Conservation (phyloP, 2,888 invertebrate species). For the Amiota communis region DNA sequence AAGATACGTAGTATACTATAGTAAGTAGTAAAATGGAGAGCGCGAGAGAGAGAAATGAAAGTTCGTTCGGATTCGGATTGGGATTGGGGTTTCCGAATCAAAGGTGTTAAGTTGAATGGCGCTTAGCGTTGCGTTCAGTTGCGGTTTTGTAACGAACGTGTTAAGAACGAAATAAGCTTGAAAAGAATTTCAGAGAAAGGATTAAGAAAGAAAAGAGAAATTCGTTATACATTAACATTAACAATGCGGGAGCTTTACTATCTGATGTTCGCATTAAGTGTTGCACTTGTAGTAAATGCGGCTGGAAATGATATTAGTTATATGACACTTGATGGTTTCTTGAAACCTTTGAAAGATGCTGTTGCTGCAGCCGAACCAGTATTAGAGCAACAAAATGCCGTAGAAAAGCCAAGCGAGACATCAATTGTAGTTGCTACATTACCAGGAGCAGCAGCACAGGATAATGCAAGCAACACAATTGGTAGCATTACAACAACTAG, state of each 20-base stretch:
- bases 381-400: conserved; percentile 28
- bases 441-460: conserved; percentile 19
- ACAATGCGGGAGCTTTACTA: conserved; percentile 17
- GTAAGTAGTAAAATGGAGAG: too few relatives aligned
- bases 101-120: conserved; percentile 44
- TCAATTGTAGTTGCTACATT: conserved; percentile 14
- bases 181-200: conserved; percentile 11
- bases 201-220: conserved; percentile 1
- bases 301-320: not conserved
- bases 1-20: not conserved
- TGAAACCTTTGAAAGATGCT: not conserved
- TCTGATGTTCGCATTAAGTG: conserved; percentile 2
- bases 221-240: conserved; percentile 7
- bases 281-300: conserved; percentile 35
- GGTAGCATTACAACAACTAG: not conserved
- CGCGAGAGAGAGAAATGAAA: conserved; percentile 49
- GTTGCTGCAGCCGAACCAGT: conserved; percentile 27
- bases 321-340: not conserved
- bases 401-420: conserved; percentile 2
- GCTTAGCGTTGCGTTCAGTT: conserved; percentile 52
- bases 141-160: conserved; percentile 58
- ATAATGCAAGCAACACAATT: not conserved
- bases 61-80: conserved; percentile 35
- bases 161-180: conserved; percentile 52
- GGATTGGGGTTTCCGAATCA: not conserved